phyloP scores from a whole-genome alignment of 2,888 invertebrate species.

The Acutogordius australiensis region DNA sequence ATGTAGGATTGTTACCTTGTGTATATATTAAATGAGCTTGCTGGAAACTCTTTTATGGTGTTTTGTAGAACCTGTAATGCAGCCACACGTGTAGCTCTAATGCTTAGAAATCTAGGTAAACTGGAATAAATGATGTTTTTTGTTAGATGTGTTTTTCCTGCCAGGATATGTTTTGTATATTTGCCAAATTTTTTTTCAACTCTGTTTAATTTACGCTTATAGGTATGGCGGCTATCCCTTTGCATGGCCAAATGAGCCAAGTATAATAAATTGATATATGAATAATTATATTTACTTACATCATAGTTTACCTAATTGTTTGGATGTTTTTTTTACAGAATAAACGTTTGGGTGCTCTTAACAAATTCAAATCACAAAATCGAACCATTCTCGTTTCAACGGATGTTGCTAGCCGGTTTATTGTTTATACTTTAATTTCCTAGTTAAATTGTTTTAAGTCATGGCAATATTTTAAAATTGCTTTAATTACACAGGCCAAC shows the following conservation, averaged over 20 bases:
- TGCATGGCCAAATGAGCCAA: constrained; percentile 98
- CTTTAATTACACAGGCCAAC: not conserved
- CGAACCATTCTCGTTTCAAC: constrained; percentile 85
- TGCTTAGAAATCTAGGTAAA: constrained; percentile 57
- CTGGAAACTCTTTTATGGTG: constrained; percentile 75
- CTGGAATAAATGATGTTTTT: too few species aligned
- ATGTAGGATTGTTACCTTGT: constrained; percentile 42
- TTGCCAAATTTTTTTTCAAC: too few species aligned
- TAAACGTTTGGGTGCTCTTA: constrained; percentile 65
- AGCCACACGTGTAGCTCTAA: constrained; percentile 54
- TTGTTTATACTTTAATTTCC: not conserved
- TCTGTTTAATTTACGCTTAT: too few species aligned
- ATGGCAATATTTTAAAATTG: constrained; percentile 11
- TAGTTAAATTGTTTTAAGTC: constrained; percentile 9
- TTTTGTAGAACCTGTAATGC: constrained; percentile 81
- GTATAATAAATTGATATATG: too few species aligned
- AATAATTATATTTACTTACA: too few species aligned
- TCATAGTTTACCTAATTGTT: too few species aligned
- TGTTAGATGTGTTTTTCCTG: too few species aligned
- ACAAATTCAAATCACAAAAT: constrained; percentile 73
- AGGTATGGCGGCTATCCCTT: constrained; percentile 71
- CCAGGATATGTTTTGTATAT: too few species aligned
- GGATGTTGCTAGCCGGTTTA: constrained; percentile 74
- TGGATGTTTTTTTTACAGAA: constrained; percentile 27
- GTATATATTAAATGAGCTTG: constrained; percentile 63